Evolutionary conservation across 2,797 vertebrate genomes (phyloP), one percentile per base, ranked within the genome.

Genomic region (Toxotes lorentzi): DNA sequence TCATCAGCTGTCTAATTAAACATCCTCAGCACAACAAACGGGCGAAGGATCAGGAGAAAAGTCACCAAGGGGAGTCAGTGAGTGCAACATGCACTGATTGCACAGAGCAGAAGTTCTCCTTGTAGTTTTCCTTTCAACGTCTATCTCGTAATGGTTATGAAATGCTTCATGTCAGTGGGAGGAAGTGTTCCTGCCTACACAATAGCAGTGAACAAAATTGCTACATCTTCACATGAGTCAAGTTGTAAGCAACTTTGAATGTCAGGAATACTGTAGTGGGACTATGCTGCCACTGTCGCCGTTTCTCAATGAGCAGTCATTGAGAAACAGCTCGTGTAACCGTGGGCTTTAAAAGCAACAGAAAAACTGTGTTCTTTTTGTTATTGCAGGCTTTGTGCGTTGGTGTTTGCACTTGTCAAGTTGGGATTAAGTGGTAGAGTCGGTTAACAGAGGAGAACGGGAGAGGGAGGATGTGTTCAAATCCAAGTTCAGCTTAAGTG

Each of bases 1-100:
- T 64, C 71, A 50, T 85, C 79, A 87, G 76, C 79, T 70, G 59
- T 71, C 61, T 81, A 83, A 90, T 85, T 87, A 87, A 72, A 68
- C 23, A 43, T 32, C 35, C 8, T 45, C 48, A 19, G 11, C 17
- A 10, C 27, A 38, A 64, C 16, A 68, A 45, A 56, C 35, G 7
- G 35, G 13, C 38, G 53, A 41, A 61, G n/a, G 30, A 54, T 61
- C 27, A 51, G 30, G 24, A 64, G 64, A 34, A 62, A 24, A 38
- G 51, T 73, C 61, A 24, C 47, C 10, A 0, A 34, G 47, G 41
- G 38, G 38, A 66, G 54, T 59, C n/a, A 62, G 14, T 16, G 79
- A 73, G 54, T 50, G 16, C 21, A 72, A 12, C n/a, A 16, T 51
- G 43, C 51, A 24, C 45, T 34, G 79, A 72, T 30, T 70, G 24